Conservation (phyloP, 2,888 invertebrate species). For the Metallyticus violacea region DNA sequence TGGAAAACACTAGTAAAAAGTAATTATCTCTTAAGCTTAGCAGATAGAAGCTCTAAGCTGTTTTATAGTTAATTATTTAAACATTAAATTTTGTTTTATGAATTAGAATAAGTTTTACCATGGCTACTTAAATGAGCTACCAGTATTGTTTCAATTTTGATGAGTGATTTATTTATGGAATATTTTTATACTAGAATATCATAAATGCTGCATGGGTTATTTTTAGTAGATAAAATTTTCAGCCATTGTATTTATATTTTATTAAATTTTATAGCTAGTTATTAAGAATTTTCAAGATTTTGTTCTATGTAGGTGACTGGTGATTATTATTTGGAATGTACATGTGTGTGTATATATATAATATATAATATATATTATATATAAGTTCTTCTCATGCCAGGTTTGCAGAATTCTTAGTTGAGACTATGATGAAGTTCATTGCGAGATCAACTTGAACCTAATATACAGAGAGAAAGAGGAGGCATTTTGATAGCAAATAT, state of each 20-base stretch:
- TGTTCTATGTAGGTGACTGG: neutral
- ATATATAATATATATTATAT: neutral
- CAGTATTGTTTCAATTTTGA: neutral
- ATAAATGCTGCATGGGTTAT: neutral
- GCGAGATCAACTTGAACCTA: neutral
- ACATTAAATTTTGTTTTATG: neutral
- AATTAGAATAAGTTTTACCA: neutral
- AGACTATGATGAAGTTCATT: neutral
- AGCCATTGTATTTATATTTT: neutral
- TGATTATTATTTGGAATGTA: neutral
- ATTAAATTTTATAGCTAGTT: neutral
- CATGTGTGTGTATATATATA: neutral
- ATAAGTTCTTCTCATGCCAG: neutral
- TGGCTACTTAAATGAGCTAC: neutral
- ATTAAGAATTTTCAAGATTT: neutral
- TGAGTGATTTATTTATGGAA: neutral
- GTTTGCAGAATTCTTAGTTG: neutral
- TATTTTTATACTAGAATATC: neutral
- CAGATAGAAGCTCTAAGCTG: neutral
- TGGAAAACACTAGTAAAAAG: neutral
- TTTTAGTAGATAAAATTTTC: neutral
- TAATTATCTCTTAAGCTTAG: neutral
- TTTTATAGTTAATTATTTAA: neutral
- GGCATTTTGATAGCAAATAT: neutral
- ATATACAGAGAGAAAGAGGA: neutral